Evolutionary conservation across 2,797 vertebrate genomes (phyloP).

Genomic region (Knipowitschia caucasica): DNA sequence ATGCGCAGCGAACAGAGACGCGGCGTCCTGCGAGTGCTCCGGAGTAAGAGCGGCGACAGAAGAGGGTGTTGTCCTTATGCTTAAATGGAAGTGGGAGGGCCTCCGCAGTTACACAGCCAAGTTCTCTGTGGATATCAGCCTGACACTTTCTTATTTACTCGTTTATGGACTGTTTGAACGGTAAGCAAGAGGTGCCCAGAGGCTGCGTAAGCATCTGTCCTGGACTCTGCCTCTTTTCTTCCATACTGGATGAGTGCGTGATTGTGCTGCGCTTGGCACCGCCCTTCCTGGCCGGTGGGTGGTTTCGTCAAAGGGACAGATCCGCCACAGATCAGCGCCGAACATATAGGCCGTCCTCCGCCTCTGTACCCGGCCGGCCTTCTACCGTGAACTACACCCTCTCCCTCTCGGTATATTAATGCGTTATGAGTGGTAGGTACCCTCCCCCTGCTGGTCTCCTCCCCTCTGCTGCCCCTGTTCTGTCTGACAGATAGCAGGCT

Average conservation of each 20-base stretch:
- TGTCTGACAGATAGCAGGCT: conserved; percentile 60
- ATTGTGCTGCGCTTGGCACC: conserved; percentile 71
- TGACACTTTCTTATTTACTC: conserved; percentile 58
- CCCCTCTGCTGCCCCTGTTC: conserved; percentile 64
- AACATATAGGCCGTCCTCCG: conserved; percentile 94
- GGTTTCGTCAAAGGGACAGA: conserved; percentile 88
- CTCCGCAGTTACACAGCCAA: conserved; percentile 71
- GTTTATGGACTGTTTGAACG: conserved; percentile 57
- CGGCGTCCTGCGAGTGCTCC: conserved; percentile 45
- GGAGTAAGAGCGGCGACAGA: conserved; percentile 46
- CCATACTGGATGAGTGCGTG: conserved; percentile 64
- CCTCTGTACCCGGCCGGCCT: conserved; percentile 84
- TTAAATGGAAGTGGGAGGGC: conserved; percentile 83
- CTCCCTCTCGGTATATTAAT: conserved; percentile 87
- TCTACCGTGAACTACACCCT: conserved; percentile 89
- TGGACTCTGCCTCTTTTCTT: conserved; percentile 49
- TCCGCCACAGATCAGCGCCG: conserved; percentile 89
- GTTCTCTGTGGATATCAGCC: conserved; percentile 67
- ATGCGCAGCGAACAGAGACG: conserved; percentile 46
- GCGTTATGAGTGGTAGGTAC: conserved; percentile 99
- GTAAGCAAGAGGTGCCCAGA: conserved; percentile 26
- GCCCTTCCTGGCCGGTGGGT: conserved; percentile 84
- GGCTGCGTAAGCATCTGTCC: conserved; percentile 38
- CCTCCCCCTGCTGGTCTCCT: conserved; percentile 86
- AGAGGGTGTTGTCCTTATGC: conserved; percentile 74